Evolutionary conservation across 1,140 invertebrate genomes (phyloP).

Genomic region (Bursaphelenchus mucronatus): DNA sequence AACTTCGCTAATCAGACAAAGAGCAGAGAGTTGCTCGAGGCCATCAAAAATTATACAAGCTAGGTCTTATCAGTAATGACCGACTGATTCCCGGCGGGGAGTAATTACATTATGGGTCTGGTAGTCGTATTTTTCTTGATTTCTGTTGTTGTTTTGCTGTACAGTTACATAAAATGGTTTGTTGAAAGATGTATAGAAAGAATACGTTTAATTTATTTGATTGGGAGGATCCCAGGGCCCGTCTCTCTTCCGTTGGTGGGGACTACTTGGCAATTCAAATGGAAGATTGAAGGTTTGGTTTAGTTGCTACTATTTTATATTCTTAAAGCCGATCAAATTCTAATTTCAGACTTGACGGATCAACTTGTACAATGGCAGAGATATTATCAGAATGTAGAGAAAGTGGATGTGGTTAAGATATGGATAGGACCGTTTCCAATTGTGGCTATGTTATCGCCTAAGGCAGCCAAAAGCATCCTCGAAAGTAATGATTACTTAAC

Average conservation of each 20-base stretch:
- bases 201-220: constrained; percentile 12
- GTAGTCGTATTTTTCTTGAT: too few relatives aligned
- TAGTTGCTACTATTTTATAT: background rate
- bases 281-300: constrained; percentile 28
- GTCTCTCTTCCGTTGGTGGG: constrained; percentile 23
- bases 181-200: background rate
- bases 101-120: too few relatives aligned
- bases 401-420: constrained; percentile 17
- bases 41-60: background rate
- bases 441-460: constrained; percentile 20
- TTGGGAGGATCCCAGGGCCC: constrained; percentile 12
- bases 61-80: too few relatives aligned
- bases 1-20: constrained; percentile 1
- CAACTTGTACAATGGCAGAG: constrained; percentile 14
- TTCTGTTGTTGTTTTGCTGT: too few relatives aligned
- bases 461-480: constrained; percentile 15
- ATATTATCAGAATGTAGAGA: constrained; percentile 13
- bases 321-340: background rate
- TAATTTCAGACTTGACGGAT: constrained; percentile 18
- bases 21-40: constrained; percentile 1
- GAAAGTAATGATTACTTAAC: constrained; percentile 24
- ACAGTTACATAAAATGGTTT: too few relatives aligned
- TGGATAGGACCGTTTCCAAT: constrained; percentile 35
- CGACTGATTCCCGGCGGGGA: too few relatives aligned
- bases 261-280: constrained; percentile 30